These are phyloP conservation scores for Hypotaenidia philippensis DNA, from an alignment of 2,797 vertebrate species.

Conservation along the genomic window DNA sequence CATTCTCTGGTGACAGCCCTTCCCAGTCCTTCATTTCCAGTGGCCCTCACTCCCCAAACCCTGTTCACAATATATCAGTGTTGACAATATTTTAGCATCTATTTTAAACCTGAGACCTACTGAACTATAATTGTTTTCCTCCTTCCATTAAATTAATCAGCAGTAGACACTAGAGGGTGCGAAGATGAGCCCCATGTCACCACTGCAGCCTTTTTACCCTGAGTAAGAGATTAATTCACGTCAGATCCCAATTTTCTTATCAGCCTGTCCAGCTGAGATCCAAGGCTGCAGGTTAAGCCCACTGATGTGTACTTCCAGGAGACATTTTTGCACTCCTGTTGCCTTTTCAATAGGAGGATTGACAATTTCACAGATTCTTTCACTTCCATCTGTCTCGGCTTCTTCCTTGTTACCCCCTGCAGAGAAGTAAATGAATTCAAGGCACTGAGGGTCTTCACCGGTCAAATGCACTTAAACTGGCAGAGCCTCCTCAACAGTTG, in stretches of 20 bases:
- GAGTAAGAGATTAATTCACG: not conserved
- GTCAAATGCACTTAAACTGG: slow-evolving; percentile 13
- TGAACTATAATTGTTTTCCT: not conserved
- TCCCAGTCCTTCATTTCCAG: not conserved
- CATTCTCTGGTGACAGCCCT: fast-evolving
- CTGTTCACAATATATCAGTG: not conserved
- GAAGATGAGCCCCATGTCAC: not conserved
- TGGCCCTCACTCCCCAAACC: not conserved
- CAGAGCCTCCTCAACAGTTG: not conserved
- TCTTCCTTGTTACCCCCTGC: not conserved
- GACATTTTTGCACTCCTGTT: not conserved
- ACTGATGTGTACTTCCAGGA: not conserved
- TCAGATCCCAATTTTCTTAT: not conserved
- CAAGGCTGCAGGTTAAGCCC: not conserved
- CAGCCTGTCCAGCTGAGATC: not conserved
- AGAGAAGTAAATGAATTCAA: slow-evolving; percentile 56
- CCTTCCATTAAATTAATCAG: not conserved
- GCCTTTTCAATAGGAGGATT: not conserved
- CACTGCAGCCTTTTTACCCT: not conserved
- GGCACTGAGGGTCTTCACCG: not conserved
- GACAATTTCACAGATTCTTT: slow-evolving; percentile 53
- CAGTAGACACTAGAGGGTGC: not conserved
- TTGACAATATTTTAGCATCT: not conserved
- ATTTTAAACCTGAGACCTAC: not conserved
- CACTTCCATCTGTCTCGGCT: slow-evolving; percentile 10